A percentile compares a stretch with the other conserved stretches of the same genome.
phyloP scores from a whole-genome alignment of 2,888 invertebrate genomes.

The Melanostoma mellinum region DNA sequence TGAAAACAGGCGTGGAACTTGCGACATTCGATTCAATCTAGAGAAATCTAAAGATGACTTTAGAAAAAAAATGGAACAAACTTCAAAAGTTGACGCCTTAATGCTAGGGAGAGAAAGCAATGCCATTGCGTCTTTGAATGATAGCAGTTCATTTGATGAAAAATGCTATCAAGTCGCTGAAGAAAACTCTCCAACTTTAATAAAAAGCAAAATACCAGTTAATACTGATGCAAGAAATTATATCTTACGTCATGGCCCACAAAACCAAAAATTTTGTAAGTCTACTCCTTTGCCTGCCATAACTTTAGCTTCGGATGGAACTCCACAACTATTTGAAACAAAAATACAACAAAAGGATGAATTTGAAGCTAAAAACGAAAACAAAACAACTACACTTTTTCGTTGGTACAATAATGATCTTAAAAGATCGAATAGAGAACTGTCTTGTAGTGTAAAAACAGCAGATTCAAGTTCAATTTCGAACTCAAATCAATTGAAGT shows the following conservation, averaged over 20 bases:
- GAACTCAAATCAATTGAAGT: background rate
- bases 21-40: slow-evolving; percentile 32
- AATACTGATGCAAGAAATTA: slow-evolving; percentile 42
- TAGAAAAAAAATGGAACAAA: background rate
- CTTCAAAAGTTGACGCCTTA: slow-evolving; percentile 20
- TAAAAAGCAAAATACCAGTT: background rate
- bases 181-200: background rate
- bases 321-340: background rate
- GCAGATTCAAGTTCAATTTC: slow-evolving; percentile 1
- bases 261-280: background rate
- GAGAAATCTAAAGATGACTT: slow-evolving; percentile 1
- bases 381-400: slow-evolving; percentile 12
- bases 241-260: slow-evolving; percentile 11
- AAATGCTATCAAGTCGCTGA: background rate
- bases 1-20: background rate
- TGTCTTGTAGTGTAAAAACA: slow-evolving; percentile 17
- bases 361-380: background rate
- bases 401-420: slow-evolving; percentile 21
- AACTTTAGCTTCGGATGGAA: background rate
- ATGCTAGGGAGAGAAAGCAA: background rate
- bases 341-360: background rate
- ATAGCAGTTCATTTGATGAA: background rate
- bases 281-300: background rate
- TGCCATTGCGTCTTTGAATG: background rate
- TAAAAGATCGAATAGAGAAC: background rate